A percentile compares a stretch with the other conserved stretches of the same genome.
phyloP scores from a whole-genome alignment of 1,140 invertebrate species.

The Lethrus apterus region DNA sequence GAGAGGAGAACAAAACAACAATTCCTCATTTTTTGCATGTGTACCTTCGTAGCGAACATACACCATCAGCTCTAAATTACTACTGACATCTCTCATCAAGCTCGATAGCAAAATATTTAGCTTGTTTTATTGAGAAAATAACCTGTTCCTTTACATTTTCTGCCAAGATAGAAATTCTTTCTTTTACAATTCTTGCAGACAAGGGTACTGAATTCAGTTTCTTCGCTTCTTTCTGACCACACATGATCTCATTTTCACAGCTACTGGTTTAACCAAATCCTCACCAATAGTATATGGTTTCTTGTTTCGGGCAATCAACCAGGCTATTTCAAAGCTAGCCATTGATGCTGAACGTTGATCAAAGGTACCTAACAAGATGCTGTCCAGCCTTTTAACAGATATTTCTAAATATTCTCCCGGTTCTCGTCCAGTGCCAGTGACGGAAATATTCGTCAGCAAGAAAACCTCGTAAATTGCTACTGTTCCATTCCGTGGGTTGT shows the following conservation, averaged over 20 bases:
- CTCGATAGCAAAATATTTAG: constrained; percentile 15
- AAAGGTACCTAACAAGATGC: constrained; percentile 23
- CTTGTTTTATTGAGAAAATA: constrained; percentile 8
- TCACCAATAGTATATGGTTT: constrained; percentile 24
- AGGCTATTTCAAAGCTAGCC: too few relatives aligned
- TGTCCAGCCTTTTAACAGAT: constrained; percentile 22
- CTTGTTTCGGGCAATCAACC: constrained; percentile 25
- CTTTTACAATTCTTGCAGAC: constrained; percentile 24
- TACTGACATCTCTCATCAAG: constrained; percentile 20
- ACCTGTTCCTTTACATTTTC: constrained; percentile 6
- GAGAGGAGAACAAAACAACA: constrained; percentile 18
- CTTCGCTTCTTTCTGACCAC: constrained; percentile 23
- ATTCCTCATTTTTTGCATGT: constrained; percentile 20
- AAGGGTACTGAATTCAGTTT: constrained; percentile 27
- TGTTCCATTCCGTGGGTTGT: too few relatives aligned
- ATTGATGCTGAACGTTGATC: constrained; percentile 28
- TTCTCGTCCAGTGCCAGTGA: too few relatives aligned
- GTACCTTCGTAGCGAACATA: constrained; percentile 24
- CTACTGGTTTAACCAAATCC: constrained; percentile 24
- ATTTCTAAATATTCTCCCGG: constrained; percentile 24
- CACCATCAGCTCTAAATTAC: constrained; percentile 20
- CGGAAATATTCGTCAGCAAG: too few relatives aligned
- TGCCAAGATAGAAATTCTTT: constrained; percentile 21
- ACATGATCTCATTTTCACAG: constrained; percentile 23
- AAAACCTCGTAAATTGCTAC: too few relatives aligned